A percentile compares a stretch with the other conserved stretches of the same genome.
These are phyloP conservation scores for Lycopodina hypogea DNA, from an alignment of 37 sponge, comb jelly and placozoan genomes.

Conservation along the genomic window DNA sequence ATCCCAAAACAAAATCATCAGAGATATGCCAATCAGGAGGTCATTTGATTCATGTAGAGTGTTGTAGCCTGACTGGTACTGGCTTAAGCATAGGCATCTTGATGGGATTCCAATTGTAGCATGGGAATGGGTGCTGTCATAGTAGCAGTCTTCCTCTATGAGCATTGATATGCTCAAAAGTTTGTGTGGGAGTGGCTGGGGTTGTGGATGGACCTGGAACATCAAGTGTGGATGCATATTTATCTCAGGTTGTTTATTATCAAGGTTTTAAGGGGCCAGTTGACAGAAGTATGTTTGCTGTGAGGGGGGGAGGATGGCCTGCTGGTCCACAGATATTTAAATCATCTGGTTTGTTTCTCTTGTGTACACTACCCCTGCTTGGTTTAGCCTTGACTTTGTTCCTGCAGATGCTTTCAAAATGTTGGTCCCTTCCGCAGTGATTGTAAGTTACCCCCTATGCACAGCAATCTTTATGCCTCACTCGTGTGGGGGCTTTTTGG, in stretches of 20 bases:
- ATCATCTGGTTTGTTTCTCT: neutral
- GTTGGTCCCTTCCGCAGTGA: constrained; percentile 24
- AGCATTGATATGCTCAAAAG: constrained; percentile 29
- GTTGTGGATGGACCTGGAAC: constrained; percentile 20
- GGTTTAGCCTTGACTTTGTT: neutral
- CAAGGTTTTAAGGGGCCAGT: too few species aligned
- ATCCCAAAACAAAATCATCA: too few species aligned
- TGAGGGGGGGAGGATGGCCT: neutral
- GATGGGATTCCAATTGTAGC: too few species aligned
- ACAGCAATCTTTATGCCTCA: constrained; percentile 31
- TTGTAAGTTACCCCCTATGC: constrained; percentile 25
- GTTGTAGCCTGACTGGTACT: too few species aligned
- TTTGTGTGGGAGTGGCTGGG: constrained; percentile 12
- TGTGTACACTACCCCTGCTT: neutral
- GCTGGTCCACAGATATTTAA: neutral
- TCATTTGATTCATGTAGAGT: too few species aligned
- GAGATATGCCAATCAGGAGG: too few species aligned
- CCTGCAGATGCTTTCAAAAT: constrained; percentile 31
- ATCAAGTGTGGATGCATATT: constrained; percentile 10
- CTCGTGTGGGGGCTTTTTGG: constrained; percentile 28
- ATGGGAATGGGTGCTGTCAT: too few species aligned
- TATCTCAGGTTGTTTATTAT: constrained; percentile 8
- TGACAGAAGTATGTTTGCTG: too few species aligned
- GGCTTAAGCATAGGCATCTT: too few species aligned
- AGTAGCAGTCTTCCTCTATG: too few species aligned